A percentile compares a stretch with the other conserved stretches of the same genome.
These are phyloP conservation scores for Penaeus indicus DNA, from an alignment of 1,140 invertebrate genomes.

Conservation along the genomic window DNA sequence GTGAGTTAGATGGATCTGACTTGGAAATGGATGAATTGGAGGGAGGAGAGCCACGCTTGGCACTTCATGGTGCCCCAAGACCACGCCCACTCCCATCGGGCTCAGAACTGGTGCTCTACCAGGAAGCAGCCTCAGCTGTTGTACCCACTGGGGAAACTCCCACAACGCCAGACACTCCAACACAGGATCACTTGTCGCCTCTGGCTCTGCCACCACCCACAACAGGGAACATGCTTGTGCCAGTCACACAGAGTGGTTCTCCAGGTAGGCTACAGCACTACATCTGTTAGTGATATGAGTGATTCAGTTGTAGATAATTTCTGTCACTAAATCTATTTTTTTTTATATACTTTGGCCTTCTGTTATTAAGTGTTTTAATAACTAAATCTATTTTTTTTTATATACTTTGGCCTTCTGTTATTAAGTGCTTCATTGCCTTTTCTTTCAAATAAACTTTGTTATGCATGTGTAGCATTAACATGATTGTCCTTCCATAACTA, in stretches of 20 bases:
- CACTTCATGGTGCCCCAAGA: conserved; percentile 23
- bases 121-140: conserved; percentile 42
- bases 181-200: conserved; percentile 44
- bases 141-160: conserved; percentile 28
- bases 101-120: conserved; percentile 55
- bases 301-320: no score
- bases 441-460: no score
- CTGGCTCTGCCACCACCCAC: conserved; percentile 48
- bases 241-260: neutral
- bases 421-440: no score
- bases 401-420: no score
- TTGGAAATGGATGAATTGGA: conserved; percentile 62
- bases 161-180: conserved; percentile 44
- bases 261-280: neutral
- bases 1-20: conserved; percentile 50
- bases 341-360: no score
- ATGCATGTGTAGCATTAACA: no score
- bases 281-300: no score
- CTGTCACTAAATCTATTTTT: no score
- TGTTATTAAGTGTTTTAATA: no score
- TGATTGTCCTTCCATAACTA: no score
- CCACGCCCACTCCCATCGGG: conserved; percentile 41
- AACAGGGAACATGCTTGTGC: conserved; percentile 19
- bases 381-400: no score
- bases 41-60: conserved; percentile 42